Evolutionary conservation across 2,113 vertebrate genomes (phyloP), one percentile per base, ranked within the genome.

Genomic region (Pavo muticus): DNA sequence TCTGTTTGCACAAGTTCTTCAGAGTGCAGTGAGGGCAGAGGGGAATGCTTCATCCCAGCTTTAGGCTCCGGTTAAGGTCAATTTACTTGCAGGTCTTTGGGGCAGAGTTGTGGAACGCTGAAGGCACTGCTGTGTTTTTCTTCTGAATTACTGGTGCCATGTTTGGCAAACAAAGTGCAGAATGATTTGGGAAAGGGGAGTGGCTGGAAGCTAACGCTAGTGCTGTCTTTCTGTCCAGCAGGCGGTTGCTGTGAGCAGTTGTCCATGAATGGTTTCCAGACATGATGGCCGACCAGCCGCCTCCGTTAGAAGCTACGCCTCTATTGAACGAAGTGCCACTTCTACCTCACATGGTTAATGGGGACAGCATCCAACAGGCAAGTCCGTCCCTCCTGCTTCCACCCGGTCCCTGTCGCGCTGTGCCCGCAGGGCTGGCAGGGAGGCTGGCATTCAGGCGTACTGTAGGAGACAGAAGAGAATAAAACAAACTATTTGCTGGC

Each of bases 211-310:
- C 25, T 69, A 14, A 95, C 11, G 3, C 4, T 32, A 35, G 14
- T 27, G 3, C 37, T 37, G 10, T 73, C 12, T 79, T 19, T 76
- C 11, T 35, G 21, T 91, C 42, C 9, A 39, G 71, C 91, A 96
- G 97, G 95, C 78, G 69, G 79, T 57, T 44, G 23, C 56, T n/a
- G 95, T 95, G 94, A 97, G 91, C 91, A 94, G 60, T 71, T 94
- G 94, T 97, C 96, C 75, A 98, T 97, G 98, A 98, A 85, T 84
- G 92, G 93, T 97, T 94, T 96, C 90, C 96, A 94, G 96, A 96
- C 94, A 98, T 98, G 97, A 98, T 98, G 98, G 97, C 97, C 84
- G 98, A 98, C 80, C 97, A 98, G 97, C 97, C 97, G 37, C 98
- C 98, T 81, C 97, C 98, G 27, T 61, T 98, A 82, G 98, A 98